These are phyloP conservation scores for Andrena haemorrhoa DNA, from an alignment of 2,888 invertebrate genomes.

Conservation along the genomic window DNA sequence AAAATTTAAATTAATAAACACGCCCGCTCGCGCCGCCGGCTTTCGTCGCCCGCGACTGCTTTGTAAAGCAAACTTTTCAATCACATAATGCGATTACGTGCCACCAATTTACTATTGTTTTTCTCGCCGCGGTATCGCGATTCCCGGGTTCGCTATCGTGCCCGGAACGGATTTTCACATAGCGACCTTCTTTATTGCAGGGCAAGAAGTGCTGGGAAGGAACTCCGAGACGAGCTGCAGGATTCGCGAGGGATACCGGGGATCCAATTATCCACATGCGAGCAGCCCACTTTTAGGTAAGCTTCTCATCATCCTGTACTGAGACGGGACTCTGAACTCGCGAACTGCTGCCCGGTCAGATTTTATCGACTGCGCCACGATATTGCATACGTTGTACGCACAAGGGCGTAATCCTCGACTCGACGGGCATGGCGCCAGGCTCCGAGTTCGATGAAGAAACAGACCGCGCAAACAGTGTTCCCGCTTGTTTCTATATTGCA, in stretches of 20 bases:
- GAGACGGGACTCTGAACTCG: conserved; percentile 27
- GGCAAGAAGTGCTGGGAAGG: not conserved
- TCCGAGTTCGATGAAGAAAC: too few species aligned
- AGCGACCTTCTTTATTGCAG: conserved; percentile 7
- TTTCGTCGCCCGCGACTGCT: not conserved
- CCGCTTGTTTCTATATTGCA: too few species aligned
- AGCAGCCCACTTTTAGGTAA: conserved; percentile 40
- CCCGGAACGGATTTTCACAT: not conserved
- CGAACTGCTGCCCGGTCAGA: conserved; percentile 25
- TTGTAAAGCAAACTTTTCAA: conserved; percentile 10
- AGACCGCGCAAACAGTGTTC: too few species aligned
- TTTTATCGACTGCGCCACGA: not conserved
- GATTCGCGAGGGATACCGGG: conserved; percentile 8
- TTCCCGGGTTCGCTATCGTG: not conserved
- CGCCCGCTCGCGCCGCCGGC: not conserved
- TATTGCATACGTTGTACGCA: conserved; percentile 34
- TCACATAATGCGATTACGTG: conserved; percentile 30
- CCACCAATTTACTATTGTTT: conserved; percentile 30
- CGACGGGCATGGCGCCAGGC: not conserved
- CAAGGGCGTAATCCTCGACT: not conserved
- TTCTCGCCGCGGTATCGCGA: not conserved
- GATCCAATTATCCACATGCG: conserved; percentile 43
- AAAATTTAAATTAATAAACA: conserved; percentile 34
- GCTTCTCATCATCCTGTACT: conserved; percentile 31
- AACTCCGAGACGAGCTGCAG: not conserved